These are phyloP conservation scores for Graptemys geographica DNA, from an alignment of 2,797 vertebrate genomes.

Conservation along the genomic window DNA sequence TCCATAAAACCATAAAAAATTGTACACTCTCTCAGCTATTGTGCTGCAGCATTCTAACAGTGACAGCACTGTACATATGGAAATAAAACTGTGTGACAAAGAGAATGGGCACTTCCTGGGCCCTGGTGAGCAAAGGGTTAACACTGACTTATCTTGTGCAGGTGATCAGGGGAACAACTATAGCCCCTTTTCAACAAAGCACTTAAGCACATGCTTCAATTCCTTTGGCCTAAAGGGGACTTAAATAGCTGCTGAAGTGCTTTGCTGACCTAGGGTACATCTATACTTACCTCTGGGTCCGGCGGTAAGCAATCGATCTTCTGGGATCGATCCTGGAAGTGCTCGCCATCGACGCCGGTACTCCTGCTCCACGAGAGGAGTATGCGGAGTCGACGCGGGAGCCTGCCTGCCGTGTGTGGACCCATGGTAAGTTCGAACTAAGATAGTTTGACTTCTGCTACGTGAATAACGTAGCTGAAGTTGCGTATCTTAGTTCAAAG, in stretches of 20 bases:
- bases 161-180: background rate
- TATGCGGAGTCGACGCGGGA: too few species aligned
- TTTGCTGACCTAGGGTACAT: background rate
- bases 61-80: background rate
- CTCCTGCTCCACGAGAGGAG: too few species aligned
- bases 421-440: too few species aligned
- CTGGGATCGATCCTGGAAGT: too few species aligned
- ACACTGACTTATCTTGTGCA: background rate
- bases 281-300: too few species aligned
- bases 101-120: background rate
- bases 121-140: fast-evolving
- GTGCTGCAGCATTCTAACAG: background rate
- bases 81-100: background rate
- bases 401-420: too few species aligned
- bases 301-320: too few species aligned
- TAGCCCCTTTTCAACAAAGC: background rate
- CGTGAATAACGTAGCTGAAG: too few species aligned
- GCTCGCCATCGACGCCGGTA: too few species aligned
- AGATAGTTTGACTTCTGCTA: too few species aligned
- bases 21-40: background rate
- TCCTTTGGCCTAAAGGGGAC: background rate
- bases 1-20: too few species aligned
- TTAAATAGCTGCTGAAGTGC: background rate
- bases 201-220: background rate
- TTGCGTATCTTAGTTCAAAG: too few species aligned